Evolutionary conservation across 2,797 vertebrate species (phyloP).

Genomic region (Thamnophis elegans): DNA sequence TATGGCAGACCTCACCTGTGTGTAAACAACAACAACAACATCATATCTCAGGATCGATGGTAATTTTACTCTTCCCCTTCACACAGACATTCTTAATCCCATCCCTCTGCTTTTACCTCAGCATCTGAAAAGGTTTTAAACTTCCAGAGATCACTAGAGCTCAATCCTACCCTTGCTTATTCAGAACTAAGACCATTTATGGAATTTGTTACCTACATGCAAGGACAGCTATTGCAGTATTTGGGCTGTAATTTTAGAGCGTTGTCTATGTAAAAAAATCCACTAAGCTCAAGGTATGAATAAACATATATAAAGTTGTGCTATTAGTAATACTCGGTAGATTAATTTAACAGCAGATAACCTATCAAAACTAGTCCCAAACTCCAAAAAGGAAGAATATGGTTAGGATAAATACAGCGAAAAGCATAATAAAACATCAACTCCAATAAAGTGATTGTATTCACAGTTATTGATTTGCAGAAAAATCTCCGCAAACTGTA

Average conservation of each 20-base stretch:
- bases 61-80: slow-evolving; percentile 60
- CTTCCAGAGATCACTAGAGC: slow-evolving; percentile 10
- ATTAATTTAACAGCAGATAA: background rate
- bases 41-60: slow-evolving; percentile 77
- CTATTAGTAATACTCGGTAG: background rate
- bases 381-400: background rate
- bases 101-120: slow-evolving; percentile 27
- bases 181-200: background rate
- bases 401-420: background rate
- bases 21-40: slow-evolving; percentile 76
- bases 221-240: background rate
- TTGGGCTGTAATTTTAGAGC: background rate
- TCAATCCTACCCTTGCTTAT: background rate
- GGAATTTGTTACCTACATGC: background rate
- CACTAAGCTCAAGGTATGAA: background rate
- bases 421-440: background rate
- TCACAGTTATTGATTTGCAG: background rate
- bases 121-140: slow-evolving; percentile 44
- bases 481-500: background rate
- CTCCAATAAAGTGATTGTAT: background rate
- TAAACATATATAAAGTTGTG: background rate
- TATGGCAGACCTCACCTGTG: slow-evolving; percentile 99
- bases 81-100: slow-evolving; percentile 53
- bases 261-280: background rate
- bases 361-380: background rate